Base-by-base conservation (phyloP, 2,797 vertebrate genomes). In the Chaenodraco wilsoni region DNA sequence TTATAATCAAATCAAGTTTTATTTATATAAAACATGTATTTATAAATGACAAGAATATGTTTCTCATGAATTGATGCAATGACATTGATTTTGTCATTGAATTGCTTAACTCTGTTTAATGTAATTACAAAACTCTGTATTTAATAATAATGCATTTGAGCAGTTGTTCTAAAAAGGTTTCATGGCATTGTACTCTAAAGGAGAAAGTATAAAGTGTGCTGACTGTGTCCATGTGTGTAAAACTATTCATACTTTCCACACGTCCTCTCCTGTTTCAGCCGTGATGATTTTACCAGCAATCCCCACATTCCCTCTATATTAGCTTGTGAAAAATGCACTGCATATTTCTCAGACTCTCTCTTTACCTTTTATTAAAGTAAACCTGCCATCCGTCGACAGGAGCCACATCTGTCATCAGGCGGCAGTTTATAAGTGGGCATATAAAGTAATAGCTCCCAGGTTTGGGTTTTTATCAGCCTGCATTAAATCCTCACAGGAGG, bases 201-300 rank as follows among this genome's bases (percentile, higher is more conserved):
- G 21, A 62, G 9, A 65, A 48, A 1, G 46, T 14, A 19, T 27
- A 57, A 86, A 87, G 80, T 49, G 31, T 78, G 84, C 82, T 88
- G 85, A 90, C 65, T 79, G 78, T 72, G 45, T 51, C 33, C 15
- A 16, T 27, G 51, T 48, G 55, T 43, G 83, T 57, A 67, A 48
- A 82, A 37, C 49, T 75, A 51, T 81, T 88, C 78, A 85, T 81
- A 84, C 54, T 91, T 91, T 93, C 85, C 89, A 85, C 76, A 77
- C 72, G 17, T 71, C 72, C 72, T 87, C 79, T 89, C 78, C 67
- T 72, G 57, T 91, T 90, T 82, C 78, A 83, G 64, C 71, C 85
- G 19, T 94, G 88, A 94, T 94, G 89, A 74, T 88, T 93, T 90
- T 93, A 90, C 67, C 93, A 93, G 91, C 78, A 5, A 85, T 64